A percentile compares a stretch with the other conserved stretches of the same genome.
These are phyloP conservation scores for Dendroctonus valens DNA, from an alignment of 1,140 invertebrate genomes.

Conservation along the genomic window DNA sequence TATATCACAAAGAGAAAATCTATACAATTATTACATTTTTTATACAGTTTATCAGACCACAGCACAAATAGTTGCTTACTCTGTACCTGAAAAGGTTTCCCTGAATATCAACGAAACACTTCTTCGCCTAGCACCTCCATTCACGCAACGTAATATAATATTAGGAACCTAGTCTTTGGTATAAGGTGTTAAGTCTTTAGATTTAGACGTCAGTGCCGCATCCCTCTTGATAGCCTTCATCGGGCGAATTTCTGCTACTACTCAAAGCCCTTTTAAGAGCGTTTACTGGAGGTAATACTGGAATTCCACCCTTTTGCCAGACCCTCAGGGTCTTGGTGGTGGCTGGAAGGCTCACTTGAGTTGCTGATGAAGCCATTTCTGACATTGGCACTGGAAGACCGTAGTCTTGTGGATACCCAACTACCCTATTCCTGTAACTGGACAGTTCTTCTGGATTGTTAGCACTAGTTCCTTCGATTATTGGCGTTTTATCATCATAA, in stretches of 20 bases:
- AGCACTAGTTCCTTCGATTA: slow-evolving; percentile 63
- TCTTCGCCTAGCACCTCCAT: slow-evolving; percentile 21
- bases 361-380: slow-evolving; percentile 40
- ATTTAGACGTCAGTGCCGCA: slow-evolving; percentile 85
- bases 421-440: slow-evolving; percentile 49
- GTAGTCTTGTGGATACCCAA: slow-evolving; percentile 73
- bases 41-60: slow-evolving; percentile 24
- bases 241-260: slow-evolving; percentile 78
- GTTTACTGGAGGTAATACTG: slow-evolving; percentile 77
- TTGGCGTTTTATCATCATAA: slow-evolving; percentile 72
- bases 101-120: slow-evolving; percentile 4
- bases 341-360: slow-evolving; percentile 48
- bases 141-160: slow-evolving; percentile 8
- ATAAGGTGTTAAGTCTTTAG: slow-evolving; percentile 9
- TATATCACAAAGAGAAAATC: slow-evolving; percentile 29
- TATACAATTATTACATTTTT: slow-evolving; percentile 11
- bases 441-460: slow-evolving; percentile 57
- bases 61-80: slow-evolving; percentile 32
- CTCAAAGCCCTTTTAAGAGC: slow-evolving; percentile 74
- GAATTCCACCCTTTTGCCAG: slow-evolving; percentile 79
- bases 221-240: slow-evolving; percentile 89
- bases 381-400: slow-evolving; percentile 62
- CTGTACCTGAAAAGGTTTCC: slow-evolving; percentile 6
- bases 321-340: slow-evolving; percentile 77
- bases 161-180: slow-evolving; percentile 47